Percentiles rank a stretch among this genome's conserved stretches.
Evolutionary conservation across 2,113 vertebrate genomes (phyloP).

Genomic region (Sinocyclocheilus anophthalmus): DNA sequence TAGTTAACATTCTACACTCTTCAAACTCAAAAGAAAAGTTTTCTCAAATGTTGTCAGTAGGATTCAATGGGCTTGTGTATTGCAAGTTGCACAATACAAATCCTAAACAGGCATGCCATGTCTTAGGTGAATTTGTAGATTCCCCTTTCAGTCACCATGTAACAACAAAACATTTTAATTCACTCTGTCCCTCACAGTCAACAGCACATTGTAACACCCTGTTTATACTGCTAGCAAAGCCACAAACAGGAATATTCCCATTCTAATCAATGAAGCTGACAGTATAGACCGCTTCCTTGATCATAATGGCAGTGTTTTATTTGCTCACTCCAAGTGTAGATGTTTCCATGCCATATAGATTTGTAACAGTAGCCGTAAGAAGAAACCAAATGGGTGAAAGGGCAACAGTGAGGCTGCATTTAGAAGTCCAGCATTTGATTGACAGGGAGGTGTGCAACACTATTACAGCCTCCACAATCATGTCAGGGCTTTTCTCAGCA

Average conservation of each 20-base stretch:
- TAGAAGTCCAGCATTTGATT: constrained; percentile 71
- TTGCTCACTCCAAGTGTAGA: constrained; percentile 19
- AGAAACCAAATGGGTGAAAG: constrained; percentile 62
- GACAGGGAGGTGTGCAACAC: constrained; percentile 61
- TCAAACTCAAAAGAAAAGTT: too few relatives aligned
- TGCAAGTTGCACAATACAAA: background rate
- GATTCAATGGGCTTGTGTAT: background rate
- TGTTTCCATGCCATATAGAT: constrained; percentile 53
- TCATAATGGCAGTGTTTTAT: background rate
- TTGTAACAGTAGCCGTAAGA: constrained; percentile 66
- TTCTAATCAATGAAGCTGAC: background rate
- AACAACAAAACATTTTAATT: background rate
- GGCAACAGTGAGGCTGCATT: constrained; percentile 67
- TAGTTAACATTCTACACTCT: too few relatives aligned
- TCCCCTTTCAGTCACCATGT: background rate
- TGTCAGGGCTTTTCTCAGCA: background rate
- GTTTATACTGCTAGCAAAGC: background rate
- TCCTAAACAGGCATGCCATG: background rate
- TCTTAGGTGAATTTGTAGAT: too few relatives aligned
- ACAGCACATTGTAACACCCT: background rate
- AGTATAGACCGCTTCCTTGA: background rate
- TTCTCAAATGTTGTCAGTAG: too few relatives aligned
- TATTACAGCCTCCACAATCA: constrained; percentile 11
- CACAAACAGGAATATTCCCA: background rate
- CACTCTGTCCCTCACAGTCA: background rate